A percentile compares a stretch with the other conserved stretches of the same genome.
These are phyloP conservation scores for Sinocyclocheilus grahami DNA, from an alignment of 2,113 vertebrate genomes.

Conservation along the genomic window DNA sequence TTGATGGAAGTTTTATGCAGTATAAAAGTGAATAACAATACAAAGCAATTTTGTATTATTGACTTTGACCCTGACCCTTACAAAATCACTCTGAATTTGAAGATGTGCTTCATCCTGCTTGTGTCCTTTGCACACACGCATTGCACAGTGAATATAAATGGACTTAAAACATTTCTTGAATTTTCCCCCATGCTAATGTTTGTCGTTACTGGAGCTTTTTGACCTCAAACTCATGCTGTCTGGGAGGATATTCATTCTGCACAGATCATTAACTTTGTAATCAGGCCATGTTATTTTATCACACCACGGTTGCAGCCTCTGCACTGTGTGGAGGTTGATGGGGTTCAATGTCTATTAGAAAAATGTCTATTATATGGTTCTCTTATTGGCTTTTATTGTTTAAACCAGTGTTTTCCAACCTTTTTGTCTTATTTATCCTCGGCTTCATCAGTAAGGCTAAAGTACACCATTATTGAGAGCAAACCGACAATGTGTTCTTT, in stretches of 20 bases:
- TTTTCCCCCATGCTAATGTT: conserved; percentile 32
- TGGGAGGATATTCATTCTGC: conserved; percentile 40
- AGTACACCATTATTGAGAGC: neutral
- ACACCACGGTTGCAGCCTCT: conserved; percentile 26
- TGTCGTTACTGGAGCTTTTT: conserved; percentile 18
- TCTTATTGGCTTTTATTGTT: conserved; percentile 31
- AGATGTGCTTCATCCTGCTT: neutral
- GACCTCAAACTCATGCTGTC: conserved; percentile 32
- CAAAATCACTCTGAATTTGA: conserved; percentile 6
- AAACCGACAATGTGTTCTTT: neutral
- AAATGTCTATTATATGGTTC: conserved; percentile 16
- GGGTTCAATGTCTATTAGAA: conserved; percentile 38
- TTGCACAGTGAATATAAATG: neutral
- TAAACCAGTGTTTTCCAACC: conserved; percentile 20
- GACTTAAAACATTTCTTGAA: conserved; percentile 28
- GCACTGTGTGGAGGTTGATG: conserved; percentile 32
- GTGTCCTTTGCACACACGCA: neutral
- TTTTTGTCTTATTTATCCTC: conserved; percentile 17
- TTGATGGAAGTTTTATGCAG: neutral
- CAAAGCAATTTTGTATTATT: conserved; percentile 9
- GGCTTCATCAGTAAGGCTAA: neutral
- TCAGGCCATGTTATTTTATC: conserved; percentile 47
- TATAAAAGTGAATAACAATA: neutral
- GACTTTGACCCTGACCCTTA: neutral
- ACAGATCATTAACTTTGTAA: conserved; percentile 49